phyloP scores from a whole-genome alignment of 30 jellyfish, hydroid and myxozoan species.

The Hydra vulgaris region DNA sequence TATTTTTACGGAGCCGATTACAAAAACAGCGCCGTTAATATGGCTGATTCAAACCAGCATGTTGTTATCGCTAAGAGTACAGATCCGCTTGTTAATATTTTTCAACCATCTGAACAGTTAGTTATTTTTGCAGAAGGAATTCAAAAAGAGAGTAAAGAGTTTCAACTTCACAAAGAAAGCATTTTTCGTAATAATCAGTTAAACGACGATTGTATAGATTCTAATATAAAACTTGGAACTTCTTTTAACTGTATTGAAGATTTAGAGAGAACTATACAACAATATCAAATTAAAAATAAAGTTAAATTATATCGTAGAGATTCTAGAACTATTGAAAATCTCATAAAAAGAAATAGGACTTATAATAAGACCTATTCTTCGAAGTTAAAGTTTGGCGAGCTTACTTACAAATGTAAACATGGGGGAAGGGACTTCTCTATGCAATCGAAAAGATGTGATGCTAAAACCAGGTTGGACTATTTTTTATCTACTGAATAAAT shows the following conservation, averaged over 20 bases:
- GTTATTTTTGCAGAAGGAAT: neutral
- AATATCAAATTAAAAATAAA: neutral
- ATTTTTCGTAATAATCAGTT: neutral
- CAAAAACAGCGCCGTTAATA: neutral
- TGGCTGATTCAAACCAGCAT: neutral
- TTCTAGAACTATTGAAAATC: constrained; percentile 19
- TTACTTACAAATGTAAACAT: constrained; percentile 10
- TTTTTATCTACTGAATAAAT: too few species aligned
- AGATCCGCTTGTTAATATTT: neutral
- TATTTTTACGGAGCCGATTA: neutral
- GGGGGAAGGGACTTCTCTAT: constrained; percentile 1
- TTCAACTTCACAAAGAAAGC: neutral
- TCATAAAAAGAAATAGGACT: neutral
- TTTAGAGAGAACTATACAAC: constrained; percentile 2
- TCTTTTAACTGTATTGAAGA: constrained; percentile 8
- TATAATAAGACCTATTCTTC: neutral
- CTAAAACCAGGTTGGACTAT: neutral
- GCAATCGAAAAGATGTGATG: neutral
- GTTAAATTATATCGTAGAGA: constrained; percentile 12
- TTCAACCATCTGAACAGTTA: neutral
- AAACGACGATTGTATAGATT: neutral
- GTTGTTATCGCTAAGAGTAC: neutral
- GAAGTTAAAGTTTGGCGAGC: constrained; percentile 17
- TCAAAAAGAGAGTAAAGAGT: neutral
- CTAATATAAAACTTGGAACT: neutral